Base-by-base conservation (phyloP, 2,113 vertebrate genomes). In the Anarrhichthys ocellatus region DNA sequence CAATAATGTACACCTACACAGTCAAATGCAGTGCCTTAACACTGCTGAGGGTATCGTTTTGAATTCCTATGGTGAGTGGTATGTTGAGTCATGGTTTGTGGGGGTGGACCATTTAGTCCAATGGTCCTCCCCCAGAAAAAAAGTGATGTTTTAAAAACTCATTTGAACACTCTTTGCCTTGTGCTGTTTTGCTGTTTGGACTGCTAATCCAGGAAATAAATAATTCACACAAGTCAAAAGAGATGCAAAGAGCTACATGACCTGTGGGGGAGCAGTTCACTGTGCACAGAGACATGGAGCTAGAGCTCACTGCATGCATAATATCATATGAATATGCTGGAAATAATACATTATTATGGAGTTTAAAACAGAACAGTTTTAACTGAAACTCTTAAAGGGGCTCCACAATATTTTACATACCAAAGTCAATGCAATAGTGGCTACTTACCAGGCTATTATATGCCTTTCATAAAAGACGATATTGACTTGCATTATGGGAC, bases 241-340 rank as follows among this genome's bases (percentile, higher is more conserved):
- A 78, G 76, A 81, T 40, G 69, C 68, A 84, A 62, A 87, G 52
- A 73, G 44, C 34, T 82, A 72, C 17, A 81, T 88, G 87, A 92
- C 85, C 90, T 88, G 85, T 82, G 89, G 87, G 81, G 89, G 87
- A 89, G 81, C 59, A 69, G 80, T 74, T 85, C 38, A 38, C 56
- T 56, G 38, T 42, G 64, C 74, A 83, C 68, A 59, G 44, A 85
- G 38, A 34, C 34, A 66, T 29, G 40, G 63, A 82, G 67, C 34
- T 78, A 17, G 76, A 85, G 52, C 64, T 66, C 70, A 22, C 81
- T 76, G 83, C 67, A 79, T 87, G 42, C 73, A 82, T 88, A 74
- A 88, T 85, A 77, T 80, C 42, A 2, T n/a, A 70, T 50, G 8
- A 67, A 22, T 22, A 40, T 2, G 65, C 11, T 27, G 40, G 15